These are phyloP conservation scores for Sciaenops ocellatus DNA, from an alignment of 2,797 vertebrate species.

Conservation along the genomic window DNA sequence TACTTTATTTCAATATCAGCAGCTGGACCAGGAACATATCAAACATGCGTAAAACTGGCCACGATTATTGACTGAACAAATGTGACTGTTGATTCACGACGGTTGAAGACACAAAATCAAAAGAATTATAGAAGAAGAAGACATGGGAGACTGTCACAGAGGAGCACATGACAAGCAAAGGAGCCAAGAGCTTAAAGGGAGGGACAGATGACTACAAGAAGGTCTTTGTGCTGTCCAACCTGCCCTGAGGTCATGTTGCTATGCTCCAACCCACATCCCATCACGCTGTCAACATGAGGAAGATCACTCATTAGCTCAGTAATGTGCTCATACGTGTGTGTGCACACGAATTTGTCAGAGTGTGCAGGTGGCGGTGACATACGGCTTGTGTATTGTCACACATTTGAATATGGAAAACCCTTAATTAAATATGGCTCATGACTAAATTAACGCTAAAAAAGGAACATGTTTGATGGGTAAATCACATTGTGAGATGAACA, in stretches of 20 bases:
- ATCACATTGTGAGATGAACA: constrained; percentile 50
- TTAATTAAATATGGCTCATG: constrained; percentile 41
- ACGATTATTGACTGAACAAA: constrained; percentile 3
- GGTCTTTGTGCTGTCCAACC: constrained; percentile 65
- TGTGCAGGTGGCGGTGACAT: constrained; percentile 31
- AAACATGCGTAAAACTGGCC: not conserved
- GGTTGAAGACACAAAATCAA: not conserved
- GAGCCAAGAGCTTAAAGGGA: constrained; percentile 44
- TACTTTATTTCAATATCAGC: not conserved
- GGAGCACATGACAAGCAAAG: constrained; percentile 66
- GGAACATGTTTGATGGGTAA: constrained; percentile 41
- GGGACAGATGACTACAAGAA: constrained; percentile 57
- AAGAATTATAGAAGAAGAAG: constrained; percentile 17
- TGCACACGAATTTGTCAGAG: not conserved
- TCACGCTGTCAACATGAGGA: constrained; percentile 74
- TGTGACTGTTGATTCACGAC: not conserved
- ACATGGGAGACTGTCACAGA: constrained; percentile 44
- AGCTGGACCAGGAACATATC: not conserved
- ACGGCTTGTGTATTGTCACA: constrained; percentile 25
- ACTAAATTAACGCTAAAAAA: constrained; percentile 40
- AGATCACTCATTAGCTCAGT: constrained; percentile 67
- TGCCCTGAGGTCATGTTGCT: constrained; percentile 70
- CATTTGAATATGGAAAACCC: constrained; percentile 49
- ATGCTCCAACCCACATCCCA: constrained; percentile 66
- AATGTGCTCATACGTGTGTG: constrained; percentile 15